Conservation (phyloP, 2,888 invertebrate species). For the Pyrrhosoma nymphula region DNA sequence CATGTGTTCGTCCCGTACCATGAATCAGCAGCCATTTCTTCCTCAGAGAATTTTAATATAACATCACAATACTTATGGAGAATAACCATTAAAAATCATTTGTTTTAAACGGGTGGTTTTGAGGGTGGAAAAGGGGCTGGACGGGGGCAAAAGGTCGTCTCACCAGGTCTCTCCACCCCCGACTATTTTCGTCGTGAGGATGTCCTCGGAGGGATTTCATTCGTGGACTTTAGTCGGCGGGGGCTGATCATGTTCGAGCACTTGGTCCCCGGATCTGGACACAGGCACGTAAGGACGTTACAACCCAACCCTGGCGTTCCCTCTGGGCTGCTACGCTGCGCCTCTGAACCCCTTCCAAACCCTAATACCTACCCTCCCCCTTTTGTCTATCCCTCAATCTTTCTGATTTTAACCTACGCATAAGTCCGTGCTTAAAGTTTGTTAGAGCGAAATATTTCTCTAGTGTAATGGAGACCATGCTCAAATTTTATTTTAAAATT, state of each 20-base stretch:
- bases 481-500: no score
- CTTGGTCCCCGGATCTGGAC: constrained; percentile 41
- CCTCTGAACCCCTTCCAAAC: not conserved
- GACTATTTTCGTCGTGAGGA: not conserved
- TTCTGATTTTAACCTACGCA: no score
- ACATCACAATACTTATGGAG: no score
- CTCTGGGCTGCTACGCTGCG: not conserved
- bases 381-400: not conserved
- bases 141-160: not conserved
- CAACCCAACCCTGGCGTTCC: not conserved
- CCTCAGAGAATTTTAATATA: no score
- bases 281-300: constrained; percentile 36
- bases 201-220: constrained; percentile 42
- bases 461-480: no score
- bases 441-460: no score
- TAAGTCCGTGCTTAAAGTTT: no score
- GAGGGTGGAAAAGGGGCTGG: not conserved
- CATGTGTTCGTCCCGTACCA: no score
- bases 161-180: not conserved
- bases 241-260: constrained; percentile 33
- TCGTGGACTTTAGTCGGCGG: not conserved
- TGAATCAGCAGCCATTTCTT: no score
- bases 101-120: not conserved
- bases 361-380: not conserved
- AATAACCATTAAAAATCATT: no score